Percentiles rank a stretch among this genome's conserved stretches.
Conservation (phyloP, 2,888 invertebrate genomes). For the Pheosia gnoma region DNA sequence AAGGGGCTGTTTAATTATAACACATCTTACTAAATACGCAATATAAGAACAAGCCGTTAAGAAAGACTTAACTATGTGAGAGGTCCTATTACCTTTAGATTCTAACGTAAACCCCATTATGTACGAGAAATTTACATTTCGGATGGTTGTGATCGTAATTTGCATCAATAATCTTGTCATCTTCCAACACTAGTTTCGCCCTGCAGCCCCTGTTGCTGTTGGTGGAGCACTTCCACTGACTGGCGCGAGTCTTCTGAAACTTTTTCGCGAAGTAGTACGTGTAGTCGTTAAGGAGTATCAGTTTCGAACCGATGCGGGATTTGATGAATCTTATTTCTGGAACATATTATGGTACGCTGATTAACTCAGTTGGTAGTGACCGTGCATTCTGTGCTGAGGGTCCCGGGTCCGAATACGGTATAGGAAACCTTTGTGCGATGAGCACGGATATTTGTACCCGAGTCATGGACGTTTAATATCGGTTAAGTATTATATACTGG, state of each 20-base stretch:
- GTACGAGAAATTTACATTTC: neutral
- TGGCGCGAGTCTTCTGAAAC: neutral
- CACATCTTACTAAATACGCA: too few relatives aligned
- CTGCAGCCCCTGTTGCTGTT: conserved; percentile 18
- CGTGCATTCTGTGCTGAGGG: too few relatives aligned
- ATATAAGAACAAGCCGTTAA: too few relatives aligned
- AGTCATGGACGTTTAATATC: too few relatives aligned
- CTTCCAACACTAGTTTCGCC: conserved; percentile 2
- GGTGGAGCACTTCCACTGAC: conserved; percentile 22
- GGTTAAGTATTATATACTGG: too few relatives aligned
- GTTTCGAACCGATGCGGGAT: conserved; percentile 17
- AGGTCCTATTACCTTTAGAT: neutral
- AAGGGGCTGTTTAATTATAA: too few relatives aligned
- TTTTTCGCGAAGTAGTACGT: conserved; percentile 14
- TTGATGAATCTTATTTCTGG: conserved; percentile 7
- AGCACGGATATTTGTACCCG: too few relatives aligned
- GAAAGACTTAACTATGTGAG: too few relatives aligned
- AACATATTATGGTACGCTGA: neutral
- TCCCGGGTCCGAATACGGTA: too few relatives aligned
- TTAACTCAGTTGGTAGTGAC: too few relatives aligned
- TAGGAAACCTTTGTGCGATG: too few relatives aligned
- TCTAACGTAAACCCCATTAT: neutral
- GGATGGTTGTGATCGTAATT: conserved; percentile 5
- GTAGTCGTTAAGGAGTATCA: conserved; percentile 21
- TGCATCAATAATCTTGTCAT: neutral